Conservation (phyloP, 2,888 invertebrate genomes). For the Plebejus argus region DNA sequence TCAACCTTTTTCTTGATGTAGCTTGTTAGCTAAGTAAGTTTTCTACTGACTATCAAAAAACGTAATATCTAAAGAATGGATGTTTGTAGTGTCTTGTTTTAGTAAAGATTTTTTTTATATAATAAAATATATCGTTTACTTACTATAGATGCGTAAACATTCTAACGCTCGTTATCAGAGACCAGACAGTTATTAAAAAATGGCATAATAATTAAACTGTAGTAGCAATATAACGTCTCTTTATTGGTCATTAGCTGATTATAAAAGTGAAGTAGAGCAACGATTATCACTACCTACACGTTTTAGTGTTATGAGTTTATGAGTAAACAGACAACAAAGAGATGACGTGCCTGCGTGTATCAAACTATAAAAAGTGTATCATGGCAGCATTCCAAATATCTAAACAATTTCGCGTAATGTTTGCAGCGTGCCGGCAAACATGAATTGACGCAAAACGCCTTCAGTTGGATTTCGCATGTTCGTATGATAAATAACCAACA, state of each 20-base stretch:
- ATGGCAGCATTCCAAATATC: constrained; percentile 73
- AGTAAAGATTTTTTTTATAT: neutral
- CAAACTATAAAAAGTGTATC: constrained; percentile 49
- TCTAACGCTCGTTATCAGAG: neutral
- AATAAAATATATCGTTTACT: neutral
- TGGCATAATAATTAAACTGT: neutral
- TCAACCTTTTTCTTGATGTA: neutral
- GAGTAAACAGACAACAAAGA: constrained; percentile 48
- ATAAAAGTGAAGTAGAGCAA: constrained; percentile 18
- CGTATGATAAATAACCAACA: constrained; percentile 30
- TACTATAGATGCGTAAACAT: neutral
- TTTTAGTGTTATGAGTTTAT: constrained; percentile 31
- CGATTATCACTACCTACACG: constrained; percentile 18
- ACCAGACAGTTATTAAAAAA: too few relatives aligned
- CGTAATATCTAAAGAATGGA: neutral
- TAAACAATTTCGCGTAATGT: constrained; percentile 66
- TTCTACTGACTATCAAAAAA: too few relatives aligned
- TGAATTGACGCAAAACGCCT: constrained; percentile 58
- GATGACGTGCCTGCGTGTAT: constrained; percentile 43
- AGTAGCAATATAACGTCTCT: neutral
- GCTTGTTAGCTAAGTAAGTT: neutral
- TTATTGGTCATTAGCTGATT: constrained; percentile 21
- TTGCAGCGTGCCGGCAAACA: constrained; percentile 58
- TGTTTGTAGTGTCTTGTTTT: neutral
- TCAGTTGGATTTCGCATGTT: constrained; percentile 30